Base-by-base conservation (phyloP, 2,113 vertebrate species). In the Rhea pennata region DNA sequence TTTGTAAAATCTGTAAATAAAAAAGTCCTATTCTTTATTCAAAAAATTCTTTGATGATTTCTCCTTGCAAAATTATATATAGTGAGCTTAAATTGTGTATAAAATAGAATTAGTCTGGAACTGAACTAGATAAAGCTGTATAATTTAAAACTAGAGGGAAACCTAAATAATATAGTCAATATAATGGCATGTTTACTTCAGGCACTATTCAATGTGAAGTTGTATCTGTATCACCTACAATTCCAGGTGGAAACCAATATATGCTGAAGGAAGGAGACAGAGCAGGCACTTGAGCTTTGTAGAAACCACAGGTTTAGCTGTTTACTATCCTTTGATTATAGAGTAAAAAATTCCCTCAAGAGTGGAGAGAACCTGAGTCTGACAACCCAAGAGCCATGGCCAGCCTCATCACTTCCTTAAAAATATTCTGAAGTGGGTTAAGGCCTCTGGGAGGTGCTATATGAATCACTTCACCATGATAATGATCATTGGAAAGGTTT, bases 401-500 rank as follows among this genome's bases (percentile, higher is more conserved):
- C 62, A 65, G 26, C 69, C 90, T 81, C 26, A 64, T 65, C 71
- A 72, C 6, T 65, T 78, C 53, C n/a, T 29, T 81, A 71, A 51
- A 33, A 80, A 61, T 69, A 27, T 86, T 90, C 56, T 86, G 48
- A 77, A 86, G 22, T 17, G 23, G 19, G 23, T 84, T 81, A 48
- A 84, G 80, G 26, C 39, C 58, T 72, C 69, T 54, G 14, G 2
- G 24, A 65, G 51, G 10, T 36, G 22, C 66, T 88, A 86, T 88
- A 96, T 75, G 42, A 48, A 80, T 23, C 16, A 75, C 72, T 72
- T 61, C 27, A 75, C 94, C 83, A 75, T 36, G 13, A 36, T 72
- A 84, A 84, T 64, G 29, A 39, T 51, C 11, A 42, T 29, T 88
- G 46, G 54, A 83, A 59, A 29, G 26, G 56, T 78, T 96, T 92